A percentile compares a stretch with the other conserved stretches of the same genome.
Evolutionary conservation across 2,797 vertebrate species (phyloP).

Genomic region (Uromys caudimaculatus): DNA sequence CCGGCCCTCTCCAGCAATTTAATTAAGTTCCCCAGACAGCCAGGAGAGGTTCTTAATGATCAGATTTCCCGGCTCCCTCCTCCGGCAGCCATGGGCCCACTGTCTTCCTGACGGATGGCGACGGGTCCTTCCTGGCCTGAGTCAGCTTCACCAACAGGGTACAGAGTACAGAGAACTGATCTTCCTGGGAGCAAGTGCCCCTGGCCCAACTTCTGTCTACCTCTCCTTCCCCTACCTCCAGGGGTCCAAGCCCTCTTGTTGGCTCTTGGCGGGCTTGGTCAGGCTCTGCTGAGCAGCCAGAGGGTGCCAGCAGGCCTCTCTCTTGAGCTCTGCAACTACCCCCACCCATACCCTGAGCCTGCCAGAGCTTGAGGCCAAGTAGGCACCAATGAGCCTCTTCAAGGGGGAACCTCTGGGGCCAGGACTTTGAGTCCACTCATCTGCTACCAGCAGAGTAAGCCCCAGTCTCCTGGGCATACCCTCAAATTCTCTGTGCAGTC

Average conservation of each 20-base stretch:
- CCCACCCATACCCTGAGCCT: neutral
- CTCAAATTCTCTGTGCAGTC: neutral
- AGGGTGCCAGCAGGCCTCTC: neutral
- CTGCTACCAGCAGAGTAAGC: neutral
- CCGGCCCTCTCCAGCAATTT: slow-evolving; percentile 89
- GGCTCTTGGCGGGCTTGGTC: neutral
- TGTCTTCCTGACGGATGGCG: slow-evolving; percentile 89
- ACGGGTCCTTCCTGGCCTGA: slow-evolving; percentile 81
- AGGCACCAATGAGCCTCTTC: neutral
- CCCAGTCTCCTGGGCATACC: neutral
- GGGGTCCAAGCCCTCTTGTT: neutral
- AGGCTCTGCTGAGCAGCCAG: neutral
- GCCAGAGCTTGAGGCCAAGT: neutral
- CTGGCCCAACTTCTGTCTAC: neutral
- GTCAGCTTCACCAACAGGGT: slow-evolving; percentile 75
- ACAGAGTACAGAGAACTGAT: neutral
- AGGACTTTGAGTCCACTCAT: neutral
- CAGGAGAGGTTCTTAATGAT: slow-evolving; percentile 91
- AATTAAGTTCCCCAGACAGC: slow-evolving; percentile 93
- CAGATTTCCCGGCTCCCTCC: slow-evolving; percentile 91
- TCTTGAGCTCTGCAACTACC: neutral
- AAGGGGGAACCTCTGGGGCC: neutral
- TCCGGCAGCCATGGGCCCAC: slow-evolving; percentile 83
- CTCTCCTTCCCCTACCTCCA: neutral
- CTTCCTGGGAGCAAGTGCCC: slow-evolving; percentile 35